Conservation (phyloP, 1,140 invertebrate species). For the Zaprionus africanus region DNA sequence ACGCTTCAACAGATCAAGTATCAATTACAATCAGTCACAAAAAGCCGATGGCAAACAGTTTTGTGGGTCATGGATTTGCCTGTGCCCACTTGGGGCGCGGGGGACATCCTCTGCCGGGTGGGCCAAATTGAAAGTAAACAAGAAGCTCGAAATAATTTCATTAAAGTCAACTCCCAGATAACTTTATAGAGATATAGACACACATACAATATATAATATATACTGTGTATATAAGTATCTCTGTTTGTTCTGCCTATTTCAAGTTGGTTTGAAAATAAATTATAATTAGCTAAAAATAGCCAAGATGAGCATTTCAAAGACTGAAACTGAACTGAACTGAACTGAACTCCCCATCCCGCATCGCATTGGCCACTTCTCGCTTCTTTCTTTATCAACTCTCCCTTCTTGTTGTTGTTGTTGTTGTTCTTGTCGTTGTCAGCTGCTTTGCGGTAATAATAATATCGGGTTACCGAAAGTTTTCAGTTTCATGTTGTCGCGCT, state of each 20-base stretch:
- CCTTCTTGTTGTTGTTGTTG: conserved; percentile 7
- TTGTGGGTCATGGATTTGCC: conserved; percentile 63
- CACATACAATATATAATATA: conserved; percentile 13
- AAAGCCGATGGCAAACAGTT: conserved; percentile 45
- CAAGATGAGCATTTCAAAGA: conserved; percentile 32
- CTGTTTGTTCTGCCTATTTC: conserved; percentile 18
- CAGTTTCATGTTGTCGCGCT: conserved; percentile 33
- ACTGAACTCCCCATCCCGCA: not conserved
- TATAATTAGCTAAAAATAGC: conserved; percentile 72
- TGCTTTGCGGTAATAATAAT: conserved; percentile 48
- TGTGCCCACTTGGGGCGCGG: not conserved
- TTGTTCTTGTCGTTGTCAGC: conserved; percentile 24
- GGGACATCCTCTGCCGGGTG: conserved; percentile 6
- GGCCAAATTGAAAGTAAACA: conserved; percentile 39
- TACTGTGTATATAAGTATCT: conserved; percentile 12
- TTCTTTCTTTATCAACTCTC: conserved; percentile 26
- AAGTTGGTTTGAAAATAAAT: conserved; percentile 65
- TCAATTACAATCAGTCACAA: conserved; percentile 72
- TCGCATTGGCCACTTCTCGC: conserved; percentile 22
- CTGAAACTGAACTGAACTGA: conserved; percentile 22
- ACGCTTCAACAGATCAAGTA: conserved; percentile 79
- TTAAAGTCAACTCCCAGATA: conserved; percentile 10
- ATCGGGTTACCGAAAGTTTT: conserved; percentile 60
- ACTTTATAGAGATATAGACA: conserved; percentile 8
- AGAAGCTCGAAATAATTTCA: conserved; percentile 18